These are phyloP conservation scores for Anastatus disparis DNA, from an alignment of 1,140 invertebrate species.

Conservation along the genomic window DNA sequence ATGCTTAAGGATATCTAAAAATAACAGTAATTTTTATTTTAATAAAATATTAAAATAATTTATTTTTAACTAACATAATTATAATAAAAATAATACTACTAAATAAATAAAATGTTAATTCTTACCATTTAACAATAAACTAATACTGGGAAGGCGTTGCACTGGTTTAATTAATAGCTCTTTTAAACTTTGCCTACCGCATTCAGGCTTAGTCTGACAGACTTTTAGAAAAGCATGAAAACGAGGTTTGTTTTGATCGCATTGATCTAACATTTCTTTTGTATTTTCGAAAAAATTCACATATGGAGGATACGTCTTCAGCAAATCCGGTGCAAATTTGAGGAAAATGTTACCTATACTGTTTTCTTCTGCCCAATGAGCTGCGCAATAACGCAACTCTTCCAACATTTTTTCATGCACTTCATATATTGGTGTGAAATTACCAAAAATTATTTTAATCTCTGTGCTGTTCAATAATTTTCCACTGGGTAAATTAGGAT, in stretches of 20 bases:
- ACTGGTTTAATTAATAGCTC: constrained; percentile 96
- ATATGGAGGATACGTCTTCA: constrained; percentile 96
- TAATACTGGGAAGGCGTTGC: constrained; percentile 94
- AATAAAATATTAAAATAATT: constrained; percentile 5
- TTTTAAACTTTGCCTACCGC: constrained; percentile 92
- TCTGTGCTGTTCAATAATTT: constrained; percentile 90
- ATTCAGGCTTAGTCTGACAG: constrained; percentile 91
- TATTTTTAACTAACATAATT: constrained; percentile 6
- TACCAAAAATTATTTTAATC: constrained; percentile 95
- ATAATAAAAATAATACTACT: background rate
- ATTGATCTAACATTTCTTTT: constrained; percentile 90
- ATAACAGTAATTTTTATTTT: constrained; percentile 43
- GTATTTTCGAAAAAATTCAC: constrained; percentile 98
- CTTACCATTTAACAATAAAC: constrained; percentile 90
- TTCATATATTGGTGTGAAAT: constrained; percentile 93
- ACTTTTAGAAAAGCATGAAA: constrained; percentile 99
- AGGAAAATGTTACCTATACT: constrained; percentile 89
- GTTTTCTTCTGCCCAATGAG: constrained; percentile 85
- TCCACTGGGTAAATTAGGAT: constrained; percentile 78
- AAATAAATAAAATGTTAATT: constrained; percentile 26
- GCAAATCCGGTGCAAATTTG: constrained; percentile 82
- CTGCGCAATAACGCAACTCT: constrained; percentile 76
- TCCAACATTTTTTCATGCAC: constrained; percentile 88
- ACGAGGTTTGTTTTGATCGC: constrained; percentile 90
- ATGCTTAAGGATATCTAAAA: constrained; percentile 92